Evolutionary conservation across 1,140 invertebrate genomes (phyloP), one percentile per base, ranked within the genome.

Genomic region (Hycleus cichorii): DNA sequence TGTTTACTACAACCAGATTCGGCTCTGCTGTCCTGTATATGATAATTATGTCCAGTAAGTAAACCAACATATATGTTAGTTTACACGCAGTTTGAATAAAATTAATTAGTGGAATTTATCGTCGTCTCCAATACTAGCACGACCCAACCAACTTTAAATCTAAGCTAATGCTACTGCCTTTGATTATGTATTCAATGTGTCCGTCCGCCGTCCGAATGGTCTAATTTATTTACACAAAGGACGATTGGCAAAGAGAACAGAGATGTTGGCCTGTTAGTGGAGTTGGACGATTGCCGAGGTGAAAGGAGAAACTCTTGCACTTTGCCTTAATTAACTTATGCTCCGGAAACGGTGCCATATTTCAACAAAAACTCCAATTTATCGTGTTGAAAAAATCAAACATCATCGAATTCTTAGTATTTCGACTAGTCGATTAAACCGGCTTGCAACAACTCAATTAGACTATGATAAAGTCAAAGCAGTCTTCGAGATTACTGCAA

Each of bases 81-180:
- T 58, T 58, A 53, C 55, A 59, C 60, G 56, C 60, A 18, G 43
- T 27, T 57, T 57, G 56, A 62, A 59, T 59, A 59, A 59, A 62
- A 62, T 62, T 62, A 62, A 62, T 62, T 62, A 59, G 57, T 58
- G 51, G 56, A 62, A 62, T 62, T 62, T 62, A 62, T 59, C 57
- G 57, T 59, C 57, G 57, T 59, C 57, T 54, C 51, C 50, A 54
- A 59, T 62, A 58, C 46, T 49, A 51, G 51, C 55, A 53, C 59
- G 39, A 55, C 49, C 59, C 59, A 49, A 55, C 51, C 59, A 62
- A 62, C 45, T 62, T 62, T 58, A 62, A 62, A 62, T 62, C 60
- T 59, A 43, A 40, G 57, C 39, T 56, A 56, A 56, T 46, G 45
- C 47, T 38, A 45, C 50, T 7, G 32, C 57, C 51, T 59, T 53